Base-by-base conservation (phyloP, 2,797 vertebrate species). In the Ataeniobius toweri region DNA sequence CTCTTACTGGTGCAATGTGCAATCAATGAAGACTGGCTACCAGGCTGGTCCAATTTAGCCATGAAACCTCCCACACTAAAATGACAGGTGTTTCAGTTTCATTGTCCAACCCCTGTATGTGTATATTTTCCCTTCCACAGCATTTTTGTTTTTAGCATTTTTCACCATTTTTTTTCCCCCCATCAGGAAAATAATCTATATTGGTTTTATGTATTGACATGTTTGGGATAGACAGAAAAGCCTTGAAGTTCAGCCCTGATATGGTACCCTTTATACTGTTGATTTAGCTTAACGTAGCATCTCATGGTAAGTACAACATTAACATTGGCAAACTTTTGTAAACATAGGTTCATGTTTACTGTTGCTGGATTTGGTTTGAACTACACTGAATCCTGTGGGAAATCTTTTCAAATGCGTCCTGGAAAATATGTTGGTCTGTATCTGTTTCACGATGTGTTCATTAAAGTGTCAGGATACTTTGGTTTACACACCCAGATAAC, bases 401-500 rank as follows among this genome's bases (percentile, higher is more conserved):
- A 78, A 75, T 22, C 14, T 55, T 51, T 63, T 51, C 55, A 70
- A 20, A 55, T 55, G 36, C 53, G 67, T 76, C 58, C 50, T 48
- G 22, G 20, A 46, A 67, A 76, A 68, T 68, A 71, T 71, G 26
- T 39, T 31, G 51, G 41, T n/a, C 41, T 68, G 65, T 69, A 77
- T 81, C 71, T 75, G 58, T 70, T 74, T 39, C 10, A 22, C 5
- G 24, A 71, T 72, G 28, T 72, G 48, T 41, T 39, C 51, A 78
- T 72, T 7, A 53, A 36, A 53, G 61, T 51, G 28, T 61, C 71
- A 46, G 71, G 31, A 77, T 36, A 41, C 26, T 44, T 61, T 28
- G 44, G 53, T 71, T 61, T 81, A 39, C 31, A 61, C 55, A 48
- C 41, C 55, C 51, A 72, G 70, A 68, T 55, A 77, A 39, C 74